phyloP scores from a whole-genome alignment of 2,888 invertebrate genomes.

The Belgica antarctica region DNA sequence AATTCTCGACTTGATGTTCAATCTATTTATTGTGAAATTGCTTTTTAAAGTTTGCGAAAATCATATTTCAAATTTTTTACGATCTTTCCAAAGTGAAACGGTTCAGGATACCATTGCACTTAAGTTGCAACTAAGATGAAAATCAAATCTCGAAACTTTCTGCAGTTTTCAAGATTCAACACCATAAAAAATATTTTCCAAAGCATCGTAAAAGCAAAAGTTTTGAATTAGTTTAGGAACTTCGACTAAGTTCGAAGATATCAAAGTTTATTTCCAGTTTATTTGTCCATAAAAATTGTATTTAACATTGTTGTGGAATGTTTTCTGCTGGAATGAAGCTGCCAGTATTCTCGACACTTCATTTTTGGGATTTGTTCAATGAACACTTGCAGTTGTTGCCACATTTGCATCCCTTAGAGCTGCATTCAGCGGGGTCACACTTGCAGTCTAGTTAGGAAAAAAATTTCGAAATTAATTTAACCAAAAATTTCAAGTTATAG shows the following conservation, averaged over 20 bases:
- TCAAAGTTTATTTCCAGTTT: constrained; percentile 7
- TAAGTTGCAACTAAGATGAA: constrained; percentile 4
- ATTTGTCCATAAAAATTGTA: constrained; percentile 1
- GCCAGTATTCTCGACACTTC: too few species aligned
- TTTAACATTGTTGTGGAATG: not conserved
- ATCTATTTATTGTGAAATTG: not conserved
- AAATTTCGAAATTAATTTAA: too few species aligned
- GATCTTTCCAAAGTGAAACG: not conserved
- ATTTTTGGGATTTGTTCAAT: too few species aligned
- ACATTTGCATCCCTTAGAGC: too few species aligned
- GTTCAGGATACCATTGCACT: constrained; percentile 4
- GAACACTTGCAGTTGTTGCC: too few species aligned
- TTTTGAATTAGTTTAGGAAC: not conserved
- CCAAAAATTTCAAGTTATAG: too few species aligned
- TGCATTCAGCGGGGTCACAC: too few species aligned
- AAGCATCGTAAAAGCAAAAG: not conserved
- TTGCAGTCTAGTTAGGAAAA: too few species aligned
- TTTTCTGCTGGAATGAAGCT: too few species aligned
- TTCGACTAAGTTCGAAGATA: not conserved
- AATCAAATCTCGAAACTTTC: constrained; percentile 14
- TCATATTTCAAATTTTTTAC: constrained; percentile 3
- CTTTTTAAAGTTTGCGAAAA: constrained; percentile 9
- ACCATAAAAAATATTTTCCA: not conserved
- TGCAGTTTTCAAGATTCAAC: not conserved
- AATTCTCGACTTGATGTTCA: constrained; percentile 12